Base-by-base conservation (phyloP, 1,140 invertebrate genomes). In the Paraescarpia echinospica region DNA sequence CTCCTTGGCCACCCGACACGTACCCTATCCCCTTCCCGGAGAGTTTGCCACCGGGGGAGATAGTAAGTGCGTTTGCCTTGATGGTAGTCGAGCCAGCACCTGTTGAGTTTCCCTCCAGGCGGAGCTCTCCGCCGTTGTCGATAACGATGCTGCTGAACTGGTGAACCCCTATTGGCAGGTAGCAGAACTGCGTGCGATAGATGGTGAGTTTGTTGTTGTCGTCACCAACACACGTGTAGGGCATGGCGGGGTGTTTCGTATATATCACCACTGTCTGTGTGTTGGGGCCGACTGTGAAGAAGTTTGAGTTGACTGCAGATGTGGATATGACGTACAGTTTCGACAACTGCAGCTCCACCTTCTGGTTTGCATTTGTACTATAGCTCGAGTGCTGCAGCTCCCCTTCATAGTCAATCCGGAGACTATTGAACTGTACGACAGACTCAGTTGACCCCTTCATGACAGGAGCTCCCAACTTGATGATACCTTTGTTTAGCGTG, bases 1-100 rank as follows among this genome's bases (percentile, higher is more conserved):
- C 92, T 34, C 95, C 95, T 8, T 93, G 92, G 8, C 94, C 94
- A 92, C 89, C 34, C 8, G 92, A 59, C 33, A 59, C 33, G 91
- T 93, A 94, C 1, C 95, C 95, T 89, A 91, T 93, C 6, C 94
- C 95, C 22, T 93, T 89, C 31, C 94, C 95, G 35, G 91, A 92
- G 33, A 95, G 92, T 1, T 51, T 88, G 12, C 94, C 94, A n/a
- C 93, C 93, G 89, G 93, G 93, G 41, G 92, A 94, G n/a, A 95
- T 94, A n/a, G 93, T 51, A 22, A 95, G n/a, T 18, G 91, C 93
- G 51, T 93, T 91, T n/a, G 94, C 94, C 34, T 89, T 93, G 27
- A 95, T 94, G 18, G 93, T 94, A 6, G 95, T 95, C 35, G 90
- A 93, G n/a, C 92, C 90, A 18, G 93, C 51, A 33, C 94, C 94